These are phyloP conservation scores for Bombus balteatus DNA, from an alignment of 1,140 invertebrate species.

Conservation along the genomic window DNA sequence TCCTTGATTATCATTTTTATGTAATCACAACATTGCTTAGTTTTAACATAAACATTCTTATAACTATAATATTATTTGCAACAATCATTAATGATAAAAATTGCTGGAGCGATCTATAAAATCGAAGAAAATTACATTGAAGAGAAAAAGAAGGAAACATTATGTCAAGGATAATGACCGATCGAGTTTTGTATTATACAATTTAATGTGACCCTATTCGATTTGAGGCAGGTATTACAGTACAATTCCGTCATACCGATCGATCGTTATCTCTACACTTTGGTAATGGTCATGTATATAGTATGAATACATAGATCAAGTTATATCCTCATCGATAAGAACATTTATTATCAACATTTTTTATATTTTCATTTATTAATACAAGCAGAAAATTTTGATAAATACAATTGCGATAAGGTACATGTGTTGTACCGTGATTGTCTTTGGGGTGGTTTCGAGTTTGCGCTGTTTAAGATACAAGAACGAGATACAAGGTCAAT, in stretches of 20 bases:
- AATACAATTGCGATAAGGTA: neutral
- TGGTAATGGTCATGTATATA: neutral
- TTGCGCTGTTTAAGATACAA: conserved; percentile 53
- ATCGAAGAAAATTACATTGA: neutral
- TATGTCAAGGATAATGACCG: conserved; percentile 57
- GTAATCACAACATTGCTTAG: neutral
- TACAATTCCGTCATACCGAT: conserved; percentile 51
- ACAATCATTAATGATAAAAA: neutral
- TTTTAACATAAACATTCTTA: neutral
- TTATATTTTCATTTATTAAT: neutral
- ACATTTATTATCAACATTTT: neutral
- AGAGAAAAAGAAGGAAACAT: neutral
- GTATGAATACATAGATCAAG: neutral
- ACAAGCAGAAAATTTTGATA: neutral
- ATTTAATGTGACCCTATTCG: conserved; percentile 38
- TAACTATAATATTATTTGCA: neutral
- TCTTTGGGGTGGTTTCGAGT: conserved; percentile 40
- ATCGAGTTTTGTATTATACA: conserved; percentile 47
- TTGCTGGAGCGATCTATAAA: neutral
- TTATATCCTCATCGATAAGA: neutral
- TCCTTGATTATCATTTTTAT: neutral
- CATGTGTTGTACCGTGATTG: neutral
- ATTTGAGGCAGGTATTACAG: conserved; percentile 33
- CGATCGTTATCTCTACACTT: conserved; percentile 51
- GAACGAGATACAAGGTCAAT: conserved; percentile 78